phyloP scores from a whole-genome alignment of 2,888 invertebrate genomes.

The Eupithecia centaureata region DNA sequence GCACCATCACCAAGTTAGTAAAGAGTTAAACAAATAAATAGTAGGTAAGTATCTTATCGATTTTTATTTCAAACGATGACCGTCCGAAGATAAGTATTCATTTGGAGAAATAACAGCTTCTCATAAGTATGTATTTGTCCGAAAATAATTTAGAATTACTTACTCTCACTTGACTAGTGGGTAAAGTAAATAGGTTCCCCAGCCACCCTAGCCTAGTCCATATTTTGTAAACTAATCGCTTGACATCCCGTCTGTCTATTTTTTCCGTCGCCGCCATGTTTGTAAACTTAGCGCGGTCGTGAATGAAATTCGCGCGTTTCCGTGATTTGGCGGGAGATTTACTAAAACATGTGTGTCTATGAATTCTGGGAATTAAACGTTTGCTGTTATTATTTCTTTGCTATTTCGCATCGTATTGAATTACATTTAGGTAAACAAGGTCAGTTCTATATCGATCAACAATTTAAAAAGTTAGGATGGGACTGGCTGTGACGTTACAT shows the following conservation, averaged over 20 bases:
- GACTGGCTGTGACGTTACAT: no score
- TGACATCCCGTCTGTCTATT: constrained; percentile 79
- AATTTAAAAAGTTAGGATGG: not conserved
- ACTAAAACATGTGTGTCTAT: constrained; percentile 43
- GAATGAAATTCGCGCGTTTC: constrained; percentile 81
- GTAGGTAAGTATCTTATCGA: no score
- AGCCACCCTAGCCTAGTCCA: constrained; percentile 76
- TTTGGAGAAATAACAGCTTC: no score
- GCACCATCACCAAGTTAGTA: no score
- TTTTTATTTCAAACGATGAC: no score
- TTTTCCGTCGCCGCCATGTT: constrained; percentile 79
- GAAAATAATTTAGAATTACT: not conserved
- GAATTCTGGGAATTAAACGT: constrained; percentile 14
- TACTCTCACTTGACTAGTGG: not conserved
- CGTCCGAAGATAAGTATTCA: no score
- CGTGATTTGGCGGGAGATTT: constrained; percentile 70
- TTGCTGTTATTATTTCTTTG: not conserved
- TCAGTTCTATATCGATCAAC: not conserved
- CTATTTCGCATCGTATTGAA: not conserved
- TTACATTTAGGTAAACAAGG: not conserved
- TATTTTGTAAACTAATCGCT: constrained; percentile 77
- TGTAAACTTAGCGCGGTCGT: constrained; percentile 73
- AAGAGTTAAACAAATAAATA: no score
- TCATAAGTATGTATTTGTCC: no score
- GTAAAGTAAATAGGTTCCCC: constrained; percentile 28